phyloP scores from a whole-genome alignment of 1,140 invertebrate genomes.

The Helicoverpa zea region DNA sequence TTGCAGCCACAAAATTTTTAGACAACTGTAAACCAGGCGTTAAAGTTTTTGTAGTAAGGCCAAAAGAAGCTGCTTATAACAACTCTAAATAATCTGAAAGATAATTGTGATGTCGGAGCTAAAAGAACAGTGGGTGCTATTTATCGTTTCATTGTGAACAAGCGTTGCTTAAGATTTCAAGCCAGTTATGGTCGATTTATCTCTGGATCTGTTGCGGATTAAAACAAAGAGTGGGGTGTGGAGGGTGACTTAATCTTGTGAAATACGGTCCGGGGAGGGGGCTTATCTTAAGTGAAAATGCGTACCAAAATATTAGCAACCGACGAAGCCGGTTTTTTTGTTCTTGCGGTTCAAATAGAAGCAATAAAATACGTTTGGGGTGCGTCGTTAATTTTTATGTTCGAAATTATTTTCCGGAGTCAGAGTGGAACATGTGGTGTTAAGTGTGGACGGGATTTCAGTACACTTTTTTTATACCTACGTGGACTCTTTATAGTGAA shows the following conservation, averaged over 20 bases:
- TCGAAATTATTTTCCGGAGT: slow-evolving; percentile 17
- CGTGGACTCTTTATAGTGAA: background rate
- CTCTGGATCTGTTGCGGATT: slow-evolving; percentile 57
- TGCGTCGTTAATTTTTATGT: slow-evolving; percentile 34
- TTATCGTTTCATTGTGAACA: slow-evolving; percentile 22
- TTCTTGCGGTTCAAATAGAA: slow-evolving; percentile 23
- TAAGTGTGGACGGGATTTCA: slow-evolving; percentile 8
- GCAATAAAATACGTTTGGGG: slow-evolving; percentile 36
- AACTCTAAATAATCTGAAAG: background rate
- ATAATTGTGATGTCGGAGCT: slow-evolving; percentile 12
- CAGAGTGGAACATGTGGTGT: background rate
- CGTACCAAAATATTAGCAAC: slow-evolving; percentile 57
- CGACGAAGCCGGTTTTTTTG: slow-evolving; percentile 25
- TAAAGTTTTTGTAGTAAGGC: no score
- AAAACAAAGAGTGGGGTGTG: slow-evolving; percentile 57
- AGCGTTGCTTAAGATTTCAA: slow-evolving; percentile 36
- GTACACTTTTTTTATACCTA: background rate
- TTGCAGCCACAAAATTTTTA: no score
- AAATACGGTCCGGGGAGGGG: slow-evolving; percentile 57
- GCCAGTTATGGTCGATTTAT: slow-evolving; percentile 57
- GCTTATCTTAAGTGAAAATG: slow-evolving; percentile 64
- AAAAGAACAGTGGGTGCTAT: slow-evolving; percentile 27
- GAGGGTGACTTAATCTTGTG: slow-evolving; percentile 61
- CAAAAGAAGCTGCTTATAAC: background rate
- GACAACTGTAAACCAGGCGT: no score